A percentile compares a stretch with the other conserved stretches of the same genome.
These are phyloP conservation scores for Torymus aiolomorphi DNA, from an alignment of 2,888 invertebrate species.

Conservation along the genomic window DNA sequence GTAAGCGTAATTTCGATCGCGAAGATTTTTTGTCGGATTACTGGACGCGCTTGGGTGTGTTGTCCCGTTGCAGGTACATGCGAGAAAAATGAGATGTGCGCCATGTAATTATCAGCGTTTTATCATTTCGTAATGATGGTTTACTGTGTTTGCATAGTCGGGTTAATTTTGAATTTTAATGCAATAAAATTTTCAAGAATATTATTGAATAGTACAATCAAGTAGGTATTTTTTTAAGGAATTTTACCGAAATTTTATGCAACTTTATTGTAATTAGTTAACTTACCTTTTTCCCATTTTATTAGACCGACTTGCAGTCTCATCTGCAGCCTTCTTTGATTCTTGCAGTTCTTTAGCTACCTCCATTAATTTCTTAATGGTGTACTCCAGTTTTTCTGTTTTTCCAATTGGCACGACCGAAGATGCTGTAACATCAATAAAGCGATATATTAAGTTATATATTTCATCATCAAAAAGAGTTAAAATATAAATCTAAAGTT, in stretches of 20 bases:
- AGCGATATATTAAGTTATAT: background rate
- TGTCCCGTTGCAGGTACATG: too few species aligned
- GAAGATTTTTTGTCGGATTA: too few species aligned
- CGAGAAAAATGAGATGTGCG: too few species aligned
- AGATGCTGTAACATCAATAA: conserved; percentile 60
- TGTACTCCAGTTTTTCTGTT: conserved; percentile 72
- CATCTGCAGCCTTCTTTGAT: conserved; percentile 71
- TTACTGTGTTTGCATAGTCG: too few species aligned
- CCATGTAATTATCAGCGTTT: too few species aligned
- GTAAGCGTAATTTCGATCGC: too few species aligned
- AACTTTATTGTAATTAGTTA: too few species aligned
- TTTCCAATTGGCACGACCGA: conserved; percentile 65
- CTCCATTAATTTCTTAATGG: conserved; percentile 71
- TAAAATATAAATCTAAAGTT: conserved; percentile 55
- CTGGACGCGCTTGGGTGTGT: too few species aligned
- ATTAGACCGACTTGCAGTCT: conserved; percentile 66
- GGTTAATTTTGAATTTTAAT: too few species aligned
- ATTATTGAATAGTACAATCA: background rate
- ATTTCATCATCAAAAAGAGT: too few species aligned
- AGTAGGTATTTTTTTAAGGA: background rate
- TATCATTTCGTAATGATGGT: too few species aligned
- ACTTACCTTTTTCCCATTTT: conserved; percentile 71
- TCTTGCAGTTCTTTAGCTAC: conserved; percentile 73
- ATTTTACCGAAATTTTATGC: background rate
- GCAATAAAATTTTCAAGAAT: too few species aligned